A percentile compares a stretch with the other conserved stretches of the same genome.
Conservation (phyloP, 2,888 invertebrate species). For the Leptarthrus brevirostris region DNA sequence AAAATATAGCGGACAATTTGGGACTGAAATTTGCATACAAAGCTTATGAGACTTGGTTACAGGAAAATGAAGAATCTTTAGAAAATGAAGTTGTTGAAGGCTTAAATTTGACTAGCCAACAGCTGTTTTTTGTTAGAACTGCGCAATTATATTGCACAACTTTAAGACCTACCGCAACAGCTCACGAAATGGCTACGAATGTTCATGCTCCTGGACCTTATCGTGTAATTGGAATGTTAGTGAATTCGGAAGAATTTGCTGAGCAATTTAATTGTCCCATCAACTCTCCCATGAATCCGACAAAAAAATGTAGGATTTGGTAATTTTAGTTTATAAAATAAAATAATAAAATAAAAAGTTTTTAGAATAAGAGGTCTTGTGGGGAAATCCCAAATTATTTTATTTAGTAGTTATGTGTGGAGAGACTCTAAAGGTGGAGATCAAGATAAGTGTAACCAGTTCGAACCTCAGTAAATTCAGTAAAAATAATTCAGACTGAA, state of each 20-base stretch:
- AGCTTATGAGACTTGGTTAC: background rate
- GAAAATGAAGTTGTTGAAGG: background rate
- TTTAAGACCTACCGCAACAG: background rate
- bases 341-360: too few species aligned
- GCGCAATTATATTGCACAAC: background rate
- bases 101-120: background rate
- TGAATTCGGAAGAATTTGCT: slow-evolving; percentile 8
- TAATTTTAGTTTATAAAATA: too few species aligned
- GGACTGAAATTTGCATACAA: slow-evolving; percentile 5
- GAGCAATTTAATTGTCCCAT: background rate
- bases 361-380: too few species aligned
- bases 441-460: too few species aligned
- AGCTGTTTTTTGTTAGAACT: slow-evolving; percentile 4
- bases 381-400: too few species aligned
- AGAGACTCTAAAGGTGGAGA: too few species aligned
- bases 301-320: background rate
- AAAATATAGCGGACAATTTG: background rate
- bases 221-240: slow-evolving; percentile 7
- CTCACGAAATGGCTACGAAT: background rate
- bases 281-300: background rate
- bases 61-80: background rate
- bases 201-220: background rate
- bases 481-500: too few species aligned
- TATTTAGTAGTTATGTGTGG: too few species aligned
- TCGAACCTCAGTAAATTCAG: too few species aligned